Percentiles rank a stretch among this genome's conserved stretches.
phyloP scores from a whole-genome alignment of 2,113 vertebrate species.

The Genyomyrus donnyi region DNA sequence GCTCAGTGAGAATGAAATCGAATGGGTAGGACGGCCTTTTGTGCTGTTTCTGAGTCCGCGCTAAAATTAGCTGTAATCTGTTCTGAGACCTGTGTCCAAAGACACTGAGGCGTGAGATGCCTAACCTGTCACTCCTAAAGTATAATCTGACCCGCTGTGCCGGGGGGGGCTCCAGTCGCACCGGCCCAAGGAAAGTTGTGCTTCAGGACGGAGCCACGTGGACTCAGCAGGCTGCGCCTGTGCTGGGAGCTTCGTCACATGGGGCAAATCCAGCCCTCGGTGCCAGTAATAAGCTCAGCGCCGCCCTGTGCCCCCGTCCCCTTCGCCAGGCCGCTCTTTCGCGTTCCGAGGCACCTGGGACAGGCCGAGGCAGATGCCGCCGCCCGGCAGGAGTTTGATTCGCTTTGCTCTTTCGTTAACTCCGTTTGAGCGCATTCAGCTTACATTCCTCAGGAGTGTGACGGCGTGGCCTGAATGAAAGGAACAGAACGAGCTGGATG shows the following conservation, averaged over 20 bases:
- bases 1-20: neutral
- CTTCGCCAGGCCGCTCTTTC: neutral
- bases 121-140: conserved; percentile 31
- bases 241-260: conserved; percentile 47
- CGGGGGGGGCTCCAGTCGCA: neutral
- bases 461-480: neutral
- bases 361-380: neutral
- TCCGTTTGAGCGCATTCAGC: neutral
- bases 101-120: conserved; percentile 16
- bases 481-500: neutral
- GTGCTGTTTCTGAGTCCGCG: neutral
- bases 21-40: neutral
- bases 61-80: conserved; percentile 8
- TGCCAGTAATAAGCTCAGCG: conserved; percentile 30
- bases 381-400: neutral
- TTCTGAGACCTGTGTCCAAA: neutral
- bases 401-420: neutral
- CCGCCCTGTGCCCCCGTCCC: neutral
- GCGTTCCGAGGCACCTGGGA: neutral
- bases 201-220: neutral
- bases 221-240: neutral
- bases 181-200: neutral
- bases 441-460: neutral
- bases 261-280: conserved; percentile 48
- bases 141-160: conserved; percentile 15